These are phyloP conservation scores for Tiaroga cobitis DNA, from an alignment of 2,797 vertebrate genomes.

Conservation along the genomic window DNA sequence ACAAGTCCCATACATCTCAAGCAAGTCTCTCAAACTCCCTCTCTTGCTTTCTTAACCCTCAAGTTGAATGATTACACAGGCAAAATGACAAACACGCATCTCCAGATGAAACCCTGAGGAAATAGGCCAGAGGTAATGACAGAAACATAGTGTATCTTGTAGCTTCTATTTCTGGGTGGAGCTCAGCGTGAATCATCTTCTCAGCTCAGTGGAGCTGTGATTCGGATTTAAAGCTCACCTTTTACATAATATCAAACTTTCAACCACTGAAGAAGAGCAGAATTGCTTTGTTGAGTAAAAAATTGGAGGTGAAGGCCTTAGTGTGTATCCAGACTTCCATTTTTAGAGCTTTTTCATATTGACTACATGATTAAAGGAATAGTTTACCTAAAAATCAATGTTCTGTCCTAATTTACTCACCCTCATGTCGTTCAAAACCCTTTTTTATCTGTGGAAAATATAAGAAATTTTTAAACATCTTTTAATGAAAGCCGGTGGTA, in stretches of 20 bases:
- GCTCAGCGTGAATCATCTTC: conserved; percentile 50
- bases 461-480: not conserved
- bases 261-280: not conserved
- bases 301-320: not conserved
- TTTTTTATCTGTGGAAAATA: not conserved
- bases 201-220: conserved; percentile 2
- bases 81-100: conserved; percentile 18
- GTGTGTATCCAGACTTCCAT: not conserved
- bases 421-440: not conserved
- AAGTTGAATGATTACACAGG: conserved; percentile 27
- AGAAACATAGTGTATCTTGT: conserved; percentile 11
- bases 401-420: not conserved
- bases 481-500: not conserved
- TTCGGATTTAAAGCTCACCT: conserved; percentile 38
- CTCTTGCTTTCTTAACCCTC: conserved; percentile 11
- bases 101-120: conserved; percentile 27
- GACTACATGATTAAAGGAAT: not conserved
- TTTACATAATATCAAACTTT: conserved; percentile 35
- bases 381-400: not conserved
- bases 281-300: not conserved
- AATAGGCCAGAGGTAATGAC: conserved; percentile 50
- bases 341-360: not conserved
- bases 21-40: conserved; percentile 31
- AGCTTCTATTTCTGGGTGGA: conserved; percentile 52
- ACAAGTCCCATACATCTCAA: conserved; percentile 29